A percentile compares a stretch with the other conserved stretches of the same genome.
phyloP scores from a whole-genome alignment of 92 coral and sea anemone genomes.

The Porites divaricata region DNA sequence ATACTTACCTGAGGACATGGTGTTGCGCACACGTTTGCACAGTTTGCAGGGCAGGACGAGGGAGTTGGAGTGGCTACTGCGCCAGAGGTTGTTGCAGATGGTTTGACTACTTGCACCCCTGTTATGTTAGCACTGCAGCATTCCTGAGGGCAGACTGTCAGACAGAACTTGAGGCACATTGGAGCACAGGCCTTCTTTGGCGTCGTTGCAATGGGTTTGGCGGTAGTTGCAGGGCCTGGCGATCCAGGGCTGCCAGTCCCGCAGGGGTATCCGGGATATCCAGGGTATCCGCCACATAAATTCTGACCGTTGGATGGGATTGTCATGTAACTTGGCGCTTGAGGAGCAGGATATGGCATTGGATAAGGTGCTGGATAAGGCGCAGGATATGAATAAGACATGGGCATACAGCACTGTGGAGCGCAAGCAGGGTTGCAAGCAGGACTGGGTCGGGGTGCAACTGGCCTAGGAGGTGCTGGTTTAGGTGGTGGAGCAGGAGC shows the following conservation, averaged over 20 bases:
- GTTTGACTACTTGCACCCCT: constrained; percentile 34
- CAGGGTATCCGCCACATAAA: constrained; percentile 18
- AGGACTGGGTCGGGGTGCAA: constrained; percentile 44
- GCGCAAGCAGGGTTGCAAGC: constrained; percentile 75
- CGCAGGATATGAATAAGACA: constrained; percentile 53
- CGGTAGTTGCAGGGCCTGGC: constrained; percentile 35
- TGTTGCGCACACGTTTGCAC: constrained; percentile 75
- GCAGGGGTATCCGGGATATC: constrained; percentile 40
- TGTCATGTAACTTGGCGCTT: constrained; percentile 19
- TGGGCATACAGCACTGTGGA: constrained; percentile 77
- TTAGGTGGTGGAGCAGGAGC: constrained; percentile 51
- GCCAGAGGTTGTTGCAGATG: constrained; percentile 43
- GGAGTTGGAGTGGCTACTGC: constrained; percentile 57
- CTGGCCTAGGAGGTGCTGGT: constrained; percentile 46
- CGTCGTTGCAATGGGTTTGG: constrained; percentile 43
- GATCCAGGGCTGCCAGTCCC: constrained; percentile 4
- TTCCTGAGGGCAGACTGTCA: constrained; percentile 86
- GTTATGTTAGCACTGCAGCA: constrained; percentile 67
- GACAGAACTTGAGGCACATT: constrained; percentile 86
- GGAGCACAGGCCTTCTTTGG: constrained; percentile 66
- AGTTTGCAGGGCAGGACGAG: constrained; percentile 75
- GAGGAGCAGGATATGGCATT: constrained; percentile 52
- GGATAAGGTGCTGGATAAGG: constrained; percentile 65
- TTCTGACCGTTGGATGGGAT: background rate
- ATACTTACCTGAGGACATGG: constrained; percentile 78